Evolutionary conservation across 2,888 invertebrate species (phyloP), one percentile per base, ranked within the genome.

Genomic region (Drosophila mercatorum): DNA sequence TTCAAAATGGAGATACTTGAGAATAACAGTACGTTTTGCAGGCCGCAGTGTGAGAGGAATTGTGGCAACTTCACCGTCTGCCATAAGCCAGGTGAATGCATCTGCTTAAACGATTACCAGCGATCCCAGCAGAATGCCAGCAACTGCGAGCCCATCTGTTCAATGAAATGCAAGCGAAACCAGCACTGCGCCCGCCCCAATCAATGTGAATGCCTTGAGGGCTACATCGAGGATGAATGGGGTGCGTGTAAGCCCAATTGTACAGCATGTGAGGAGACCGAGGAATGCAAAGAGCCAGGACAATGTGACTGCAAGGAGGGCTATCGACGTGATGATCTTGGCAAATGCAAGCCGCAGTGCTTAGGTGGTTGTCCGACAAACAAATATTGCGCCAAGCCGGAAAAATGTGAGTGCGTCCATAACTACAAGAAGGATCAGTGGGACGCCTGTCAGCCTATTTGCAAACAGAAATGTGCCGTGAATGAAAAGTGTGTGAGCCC

Each of bases 61-160:
- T 91, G 91, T 52, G 68, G 67, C 3, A 83, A 85, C 0, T 7
- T 75, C 77, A 92, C 93, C 0, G 92, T 94, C 3, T 96, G 96
- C 77, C 94, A 95, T 0, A 94, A 94, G 0, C 96, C 96, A 0
- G 95, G 95, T 88, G 93, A 94, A 79, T 96, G 96, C 83, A 93
- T 95, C 46, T 96, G 96, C 80, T 94, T 95, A 72, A 91, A 93
- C 0, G 96, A 96, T 0, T 96, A 93, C 91, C 58, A 46, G 53
- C 43, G 58, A 34, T 76, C 73, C 60, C 31, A 53, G 53, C 51
- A 1, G 17, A 49, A 56, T 11, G 22, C 14, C 0, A 14, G 2
- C 2, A 49, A 66, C 31, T 80, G 80, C 44, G 53, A 46, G 7
- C 71, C 76, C 1, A 7, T 64, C 14, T 86, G 87, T 17, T 10